Conservation (phyloP, 2,797 vertebrate species). For the Siniperca undulata region DNA sequence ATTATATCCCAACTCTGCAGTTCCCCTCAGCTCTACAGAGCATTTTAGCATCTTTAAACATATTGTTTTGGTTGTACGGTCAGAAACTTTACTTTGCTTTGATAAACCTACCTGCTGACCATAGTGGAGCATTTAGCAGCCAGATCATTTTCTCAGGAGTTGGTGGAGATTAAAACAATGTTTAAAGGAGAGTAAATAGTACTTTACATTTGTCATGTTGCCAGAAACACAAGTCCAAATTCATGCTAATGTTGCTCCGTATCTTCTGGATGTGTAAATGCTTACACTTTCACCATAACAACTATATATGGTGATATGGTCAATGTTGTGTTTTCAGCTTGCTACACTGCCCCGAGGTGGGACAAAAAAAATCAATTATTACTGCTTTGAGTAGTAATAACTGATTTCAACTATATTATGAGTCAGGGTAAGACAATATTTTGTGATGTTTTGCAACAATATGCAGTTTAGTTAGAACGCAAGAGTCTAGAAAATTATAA, state of each 20-base stretch:
- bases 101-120: neutral
- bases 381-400: neutral
- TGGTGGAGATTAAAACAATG: neutral
- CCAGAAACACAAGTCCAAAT: neutral
- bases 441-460: neutral
- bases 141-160: neutral
- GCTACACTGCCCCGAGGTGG: neutral
- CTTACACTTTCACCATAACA: neutral
- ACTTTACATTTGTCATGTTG: neutral
- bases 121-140: neutral
- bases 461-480: neutral
- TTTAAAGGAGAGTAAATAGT: neutral
- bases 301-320: neutral
- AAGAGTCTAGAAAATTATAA: neutral
- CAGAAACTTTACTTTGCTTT: neutral
- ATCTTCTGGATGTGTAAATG: neutral
- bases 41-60: neutral
- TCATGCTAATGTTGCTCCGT: neutral
- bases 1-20: neutral
- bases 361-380: neutral
- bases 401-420: neutral
- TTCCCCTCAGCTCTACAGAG: neutral
- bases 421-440: neutral
- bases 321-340: neutral
- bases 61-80: neutral